These are phyloP conservation scores for Adelosebastes latens DNA, from an alignment of 2,797 vertebrate species.

Conservation along the genomic window DNA sequence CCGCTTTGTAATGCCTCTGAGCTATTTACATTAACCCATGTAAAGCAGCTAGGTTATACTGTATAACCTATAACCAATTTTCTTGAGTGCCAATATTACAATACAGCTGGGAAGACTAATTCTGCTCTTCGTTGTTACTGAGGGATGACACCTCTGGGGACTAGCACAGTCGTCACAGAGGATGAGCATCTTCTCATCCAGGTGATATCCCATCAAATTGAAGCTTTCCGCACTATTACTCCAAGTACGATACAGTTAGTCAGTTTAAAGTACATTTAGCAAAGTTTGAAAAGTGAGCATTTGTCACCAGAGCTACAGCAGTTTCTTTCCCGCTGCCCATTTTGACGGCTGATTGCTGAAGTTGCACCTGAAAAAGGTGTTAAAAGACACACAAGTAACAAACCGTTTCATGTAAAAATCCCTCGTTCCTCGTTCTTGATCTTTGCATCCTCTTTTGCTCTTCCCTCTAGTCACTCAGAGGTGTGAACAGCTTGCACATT, in stretches of 20 bases:
- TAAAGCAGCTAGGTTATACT: slow-evolving; percentile 41
- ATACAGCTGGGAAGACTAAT: slow-evolving; percentile 27
- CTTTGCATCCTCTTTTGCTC: slow-evolving; percentile 22
- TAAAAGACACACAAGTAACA: slow-evolving; percentile 43
- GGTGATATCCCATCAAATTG: slow-evolving; percentile 32
- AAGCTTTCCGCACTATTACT: slow-evolving; percentile 21
- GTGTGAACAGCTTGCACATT: slow-evolving; percentile 62
- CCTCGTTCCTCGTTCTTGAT: slow-evolving; percentile 29
- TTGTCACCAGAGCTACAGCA: not conserved
- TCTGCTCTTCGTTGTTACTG: slow-evolving; percentile 27
- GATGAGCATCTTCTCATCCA: slow-evolving; percentile 29
- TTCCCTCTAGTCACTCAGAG: slow-evolving; percentile 26
- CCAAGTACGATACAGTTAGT: slow-evolving; percentile 25
- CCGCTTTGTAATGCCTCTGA: slow-evolving; percentile 54
- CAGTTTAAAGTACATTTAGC: slow-evolving; percentile 17
- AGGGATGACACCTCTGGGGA: slow-evolving; percentile 8
- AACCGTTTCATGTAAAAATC: slow-evolving; percentile 40
- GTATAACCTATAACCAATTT: slow-evolving; percentile 56
- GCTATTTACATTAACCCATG: slow-evolving; percentile 50
- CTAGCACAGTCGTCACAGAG: slow-evolving; percentile 22
- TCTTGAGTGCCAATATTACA: slow-evolving; percentile 42
- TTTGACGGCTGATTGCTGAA: slow-evolving; percentile 42
- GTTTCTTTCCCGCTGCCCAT: not conserved
- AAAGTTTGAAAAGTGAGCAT: slow-evolving; percentile 23
- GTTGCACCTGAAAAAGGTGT: slow-evolving; percentile 47